A percentile compares a stretch with the other conserved stretches of the same genome.
These are phyloP conservation scores for Rhagoletis pomonella DNA, from an alignment of 1,140 invertebrate genomes.

Conservation along the genomic window DNA sequence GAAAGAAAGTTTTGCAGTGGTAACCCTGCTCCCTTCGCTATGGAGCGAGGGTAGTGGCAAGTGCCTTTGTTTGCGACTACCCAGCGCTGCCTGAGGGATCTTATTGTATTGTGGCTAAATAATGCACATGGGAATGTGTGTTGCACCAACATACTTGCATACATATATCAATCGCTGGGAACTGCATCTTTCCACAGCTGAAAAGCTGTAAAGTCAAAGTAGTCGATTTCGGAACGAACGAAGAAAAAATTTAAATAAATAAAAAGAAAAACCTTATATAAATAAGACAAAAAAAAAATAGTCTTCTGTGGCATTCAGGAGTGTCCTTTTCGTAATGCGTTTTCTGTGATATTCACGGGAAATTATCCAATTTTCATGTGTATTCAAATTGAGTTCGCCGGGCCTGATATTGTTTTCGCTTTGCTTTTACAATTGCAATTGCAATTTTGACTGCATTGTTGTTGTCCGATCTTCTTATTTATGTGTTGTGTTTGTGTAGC, in stretches of 20 bases:
- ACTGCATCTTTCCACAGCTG: background rate
- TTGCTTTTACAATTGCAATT: background rate
- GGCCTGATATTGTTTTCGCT: slow-evolving; percentile 17
- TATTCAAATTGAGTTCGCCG: slow-evolving; percentile 68
- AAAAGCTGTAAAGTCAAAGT: background rate
- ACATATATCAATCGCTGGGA: slow-evolving; percentile 63
- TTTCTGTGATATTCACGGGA: slow-evolving; percentile 69
- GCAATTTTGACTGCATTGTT: background rate
- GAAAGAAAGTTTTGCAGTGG: too few species aligned
- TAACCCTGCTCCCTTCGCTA: background rate
- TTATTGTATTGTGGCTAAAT: slow-evolving; percentile 58
- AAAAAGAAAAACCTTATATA: background rate
- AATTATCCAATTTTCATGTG: slow-evolving; percentile 73
- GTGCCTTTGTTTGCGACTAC: slow-evolving; percentile 52
- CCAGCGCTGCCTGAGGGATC: slow-evolving; percentile 31
- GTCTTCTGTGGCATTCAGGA: background rate
- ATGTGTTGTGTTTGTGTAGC: background rate
- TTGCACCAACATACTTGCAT: slow-evolving; percentile 58
- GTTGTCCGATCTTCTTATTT: slow-evolving; percentile 11
- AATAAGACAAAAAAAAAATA: background rate
- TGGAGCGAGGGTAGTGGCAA: slow-evolving; percentile 24
- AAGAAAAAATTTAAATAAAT: background rate
- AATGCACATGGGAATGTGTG: slow-evolving; percentile 71
- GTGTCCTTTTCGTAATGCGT: slow-evolving; percentile 2
- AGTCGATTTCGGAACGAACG: slow-evolving; percentile 15